A percentile compares a stretch with the other conserved stretches of the same genome.
Conservation (phyloP, 1,140 invertebrate species). For the Medauroidea extradentata region DNA sequence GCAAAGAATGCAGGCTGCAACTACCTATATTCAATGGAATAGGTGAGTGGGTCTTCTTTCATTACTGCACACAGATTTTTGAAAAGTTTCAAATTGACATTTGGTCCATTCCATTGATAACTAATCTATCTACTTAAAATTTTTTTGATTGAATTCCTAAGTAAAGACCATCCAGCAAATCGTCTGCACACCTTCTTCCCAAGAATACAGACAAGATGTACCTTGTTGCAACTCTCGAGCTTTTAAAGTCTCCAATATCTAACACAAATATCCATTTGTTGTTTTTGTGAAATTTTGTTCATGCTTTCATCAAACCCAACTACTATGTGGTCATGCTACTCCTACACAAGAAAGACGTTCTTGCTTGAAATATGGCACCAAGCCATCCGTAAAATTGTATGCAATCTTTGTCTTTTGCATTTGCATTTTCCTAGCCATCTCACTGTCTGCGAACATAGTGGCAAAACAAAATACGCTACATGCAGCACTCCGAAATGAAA, state of each 20-base stretch:
- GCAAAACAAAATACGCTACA: slow-evolving; percentile 18
- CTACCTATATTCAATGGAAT: slow-evolving; percentile 18
- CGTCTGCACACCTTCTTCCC: slow-evolving; percentile 9
- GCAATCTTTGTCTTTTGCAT: slow-evolving; percentile 23
- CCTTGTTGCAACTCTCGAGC: slow-evolving; percentile 12
- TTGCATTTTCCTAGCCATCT: slow-evolving; percentile 24
- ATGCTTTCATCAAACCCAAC: slow-evolving; percentile 25
- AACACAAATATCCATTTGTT: slow-evolving; percentile 17
- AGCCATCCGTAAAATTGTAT: slow-evolving; percentile 15
- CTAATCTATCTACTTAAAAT: slow-evolving; percentile 2
- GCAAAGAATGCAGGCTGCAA: slow-evolving; percentile 21
- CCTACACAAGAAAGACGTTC: slow-evolving; percentile 6
- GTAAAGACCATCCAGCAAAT: slow-evolving; percentile 17
- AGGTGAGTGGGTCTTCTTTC: not conserved
- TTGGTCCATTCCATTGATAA: slow-evolving; percentile 17
- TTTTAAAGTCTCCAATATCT: slow-evolving; percentile 14
- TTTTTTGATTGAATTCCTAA: slow-evolving; percentile 1
- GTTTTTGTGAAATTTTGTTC: slow-evolving; percentile 20
- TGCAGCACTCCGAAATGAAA: slow-evolving; percentile 15
- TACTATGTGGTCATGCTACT: slow-evolving; percentile 6
- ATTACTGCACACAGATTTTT: too few relatives aligned
- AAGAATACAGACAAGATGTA: slow-evolving; percentile 23
- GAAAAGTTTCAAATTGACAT: slow-evolving; percentile 20
- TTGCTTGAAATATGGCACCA: slow-evolving; percentile 22
- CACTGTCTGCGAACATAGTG: slow-evolving; percentile 18